These are phyloP conservation scores for Drosophila navojoa DNA, from an alignment of 1,140 invertebrate species.

Conservation along the genomic window DNA sequence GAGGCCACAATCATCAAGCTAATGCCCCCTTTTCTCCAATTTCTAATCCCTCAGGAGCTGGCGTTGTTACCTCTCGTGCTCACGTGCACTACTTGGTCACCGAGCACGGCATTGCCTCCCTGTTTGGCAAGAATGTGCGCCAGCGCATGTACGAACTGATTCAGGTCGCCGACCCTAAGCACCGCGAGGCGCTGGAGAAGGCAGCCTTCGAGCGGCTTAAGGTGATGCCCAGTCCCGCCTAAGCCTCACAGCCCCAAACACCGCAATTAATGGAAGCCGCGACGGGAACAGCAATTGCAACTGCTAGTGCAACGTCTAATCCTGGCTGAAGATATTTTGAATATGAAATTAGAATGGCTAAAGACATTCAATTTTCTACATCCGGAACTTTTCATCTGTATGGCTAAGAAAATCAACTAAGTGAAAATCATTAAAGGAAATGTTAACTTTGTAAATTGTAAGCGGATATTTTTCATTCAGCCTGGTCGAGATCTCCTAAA, in stretches of 20 bases:
- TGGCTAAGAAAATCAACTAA: too few relatives aligned
- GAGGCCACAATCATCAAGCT: not conserved
- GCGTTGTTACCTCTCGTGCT: constrained; percentile 96
- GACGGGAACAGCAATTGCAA: not conserved
- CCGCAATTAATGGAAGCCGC: not conserved
- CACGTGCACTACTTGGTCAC: constrained; percentile 97
- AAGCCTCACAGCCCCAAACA: constrained; percentile 6
- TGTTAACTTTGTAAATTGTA: constrained; percentile 1
- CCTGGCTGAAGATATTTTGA: too few relatives aligned
- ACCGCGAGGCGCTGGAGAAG: constrained; percentile 93
- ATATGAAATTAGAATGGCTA: too few relatives aligned
- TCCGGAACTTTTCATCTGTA: too few relatives aligned
- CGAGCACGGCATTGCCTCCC: constrained; percentile 94
- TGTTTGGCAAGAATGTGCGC: constrained; percentile 95
- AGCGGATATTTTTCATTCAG: too few relatives aligned
- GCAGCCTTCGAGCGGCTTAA: constrained; percentile 94
- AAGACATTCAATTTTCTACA: not conserved
- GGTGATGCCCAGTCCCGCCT: constrained; percentile 89
- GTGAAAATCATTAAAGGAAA: constrained; percentile 7
- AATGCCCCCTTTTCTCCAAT: not conserved
- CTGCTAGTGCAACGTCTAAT: too few relatives aligned
- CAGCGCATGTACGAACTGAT: constrained; percentile 96
- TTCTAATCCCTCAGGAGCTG: constrained; percentile 88
- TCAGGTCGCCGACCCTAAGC: constrained; percentile 94
- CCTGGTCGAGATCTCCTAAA: too few relatives aligned